Evolutionary conservation across 2,888 invertebrate genomes (phyloP).

Genomic region (Alloscopus bannaensis): DNA sequence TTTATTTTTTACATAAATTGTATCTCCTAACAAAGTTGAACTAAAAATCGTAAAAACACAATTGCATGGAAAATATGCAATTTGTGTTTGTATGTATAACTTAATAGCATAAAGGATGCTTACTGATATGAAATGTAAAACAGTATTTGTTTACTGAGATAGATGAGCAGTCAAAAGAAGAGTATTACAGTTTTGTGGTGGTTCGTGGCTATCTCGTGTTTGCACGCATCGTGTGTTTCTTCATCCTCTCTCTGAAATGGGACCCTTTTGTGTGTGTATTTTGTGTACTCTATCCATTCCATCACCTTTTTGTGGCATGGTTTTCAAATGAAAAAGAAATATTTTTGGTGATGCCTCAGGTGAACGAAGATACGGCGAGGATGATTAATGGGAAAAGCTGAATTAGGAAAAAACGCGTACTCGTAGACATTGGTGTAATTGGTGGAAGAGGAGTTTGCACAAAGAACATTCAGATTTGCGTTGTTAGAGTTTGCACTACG

Average conservation of each 20-base stretch:
- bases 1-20: not conserved
- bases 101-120: not conserved
- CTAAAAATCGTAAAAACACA: too few relatives aligned
- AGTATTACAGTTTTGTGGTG: too few relatives aligned
- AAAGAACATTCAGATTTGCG: too few relatives aligned
- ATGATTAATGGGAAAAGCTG: conserved; percentile 37
- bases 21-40: conserved; percentile 26
- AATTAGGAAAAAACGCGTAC: conserved; percentile 40
- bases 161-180: conserved; percentile 28
- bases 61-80: not conserved
- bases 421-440: too few relatives aligned
- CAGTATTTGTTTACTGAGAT: conserved; percentile 26
- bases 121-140: conserved; percentile 26
- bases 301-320: conserved; percentile 11
- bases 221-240: too few relatives aligned
- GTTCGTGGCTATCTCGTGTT: too few relatives aligned
- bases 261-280: not conserved
- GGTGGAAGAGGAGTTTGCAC: too few relatives aligned
- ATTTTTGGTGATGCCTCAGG: conserved; percentile 24
- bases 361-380: conserved; percentile 11
- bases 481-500: not conserved
- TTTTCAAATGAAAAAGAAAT: conserved; percentile 13
- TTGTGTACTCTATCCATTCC: not conserved
- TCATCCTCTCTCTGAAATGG: too few relatives aligned
- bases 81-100: conserved; percentile 11